Base-by-base conservation (phyloP, 2,113 vertebrate species). In the Nansenia antarctica region DNA sequence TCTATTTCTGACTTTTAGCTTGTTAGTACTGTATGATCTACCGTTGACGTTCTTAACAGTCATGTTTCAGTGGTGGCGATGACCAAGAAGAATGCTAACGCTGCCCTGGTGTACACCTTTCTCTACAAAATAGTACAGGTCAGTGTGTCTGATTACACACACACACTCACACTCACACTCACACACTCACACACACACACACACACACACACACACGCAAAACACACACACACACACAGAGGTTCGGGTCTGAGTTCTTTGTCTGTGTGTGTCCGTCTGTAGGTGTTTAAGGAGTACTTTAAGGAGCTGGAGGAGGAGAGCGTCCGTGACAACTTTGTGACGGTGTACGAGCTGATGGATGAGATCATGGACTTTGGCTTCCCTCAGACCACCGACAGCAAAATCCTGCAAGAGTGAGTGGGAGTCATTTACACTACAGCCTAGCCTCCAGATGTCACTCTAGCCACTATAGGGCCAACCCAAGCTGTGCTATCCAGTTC, bases 281-380 rank as follows among this genome's bases (percentile, higher is more conserved):
- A 94, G 93, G 90, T 94, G 5, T 94, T 94, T 78, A 90, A 80
- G 32, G 92, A 94, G 67, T 94, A 94, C 82, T 94, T 94, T 67
- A 94, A 94, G 69, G 89, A 90, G 68, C 63, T 94, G 0, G 93
- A 94, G 69, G 93, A 94, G 67, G 93, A 94, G 83, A 94, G 93
- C n/a, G 92, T 94, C 27, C 91, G 92, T 1, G 93, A 94, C 83
- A 94, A 94, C 84, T 94, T 94, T 81, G 93, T 94, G 82, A 94
- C 90, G 0, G 91, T 94, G 52, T 94, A 94, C 9, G 93, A 94
- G 82, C 87, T 94, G 59, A 87, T 94, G 90, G 93, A 94, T 3
- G 93, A 94, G 80, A 77, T 94, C 62, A 94, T 94, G 93, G 93
- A 94, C 81, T 94, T 92, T 42, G 93, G 93, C 31, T 93, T 94